Evolutionary conservation across 2,797 vertebrate species (phyloP).

Genomic region (Alauda arvensis): DNA sequence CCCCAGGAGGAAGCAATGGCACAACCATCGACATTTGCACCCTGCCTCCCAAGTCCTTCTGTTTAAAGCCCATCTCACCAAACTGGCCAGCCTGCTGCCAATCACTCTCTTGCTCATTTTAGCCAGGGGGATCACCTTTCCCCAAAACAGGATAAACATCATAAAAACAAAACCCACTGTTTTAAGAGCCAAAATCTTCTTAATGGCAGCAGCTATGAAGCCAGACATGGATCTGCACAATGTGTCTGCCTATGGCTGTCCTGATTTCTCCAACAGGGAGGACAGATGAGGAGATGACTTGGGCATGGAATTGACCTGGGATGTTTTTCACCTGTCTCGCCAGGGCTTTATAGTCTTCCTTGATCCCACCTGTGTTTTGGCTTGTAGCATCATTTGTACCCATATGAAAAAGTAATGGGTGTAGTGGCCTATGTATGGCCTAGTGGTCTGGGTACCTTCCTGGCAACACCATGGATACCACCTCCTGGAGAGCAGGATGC

Average conservation of each 20-base stretch:
- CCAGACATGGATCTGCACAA: rapidly evolving
- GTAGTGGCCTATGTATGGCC: background rate
- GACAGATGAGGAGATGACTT: background rate
- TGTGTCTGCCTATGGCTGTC: background rate
- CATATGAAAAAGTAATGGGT: background rate
- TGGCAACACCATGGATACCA: background rate
- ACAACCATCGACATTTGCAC: background rate
- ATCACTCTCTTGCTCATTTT: background rate
- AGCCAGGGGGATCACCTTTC: background rate
- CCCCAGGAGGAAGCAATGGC: background rate
- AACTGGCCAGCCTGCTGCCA: background rate
- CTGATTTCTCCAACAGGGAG: background rate
- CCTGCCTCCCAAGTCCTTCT: rapidly evolving
- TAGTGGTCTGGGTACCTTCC: background rate
- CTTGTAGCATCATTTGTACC: background rate
- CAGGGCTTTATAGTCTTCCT: background rate
- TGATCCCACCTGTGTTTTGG: background rate
- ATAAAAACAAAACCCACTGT: background rate
- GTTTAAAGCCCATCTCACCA: background rate
- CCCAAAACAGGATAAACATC: background rate
- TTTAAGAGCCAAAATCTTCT: background rate
- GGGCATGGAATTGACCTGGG: background rate
- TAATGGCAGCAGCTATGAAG: rapidly evolving
- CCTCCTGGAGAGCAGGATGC: background rate
- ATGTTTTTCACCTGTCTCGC: background rate